Conservation (phyloP, 2,113 vertebrate genomes). For the Helogale parvula region DNA sequence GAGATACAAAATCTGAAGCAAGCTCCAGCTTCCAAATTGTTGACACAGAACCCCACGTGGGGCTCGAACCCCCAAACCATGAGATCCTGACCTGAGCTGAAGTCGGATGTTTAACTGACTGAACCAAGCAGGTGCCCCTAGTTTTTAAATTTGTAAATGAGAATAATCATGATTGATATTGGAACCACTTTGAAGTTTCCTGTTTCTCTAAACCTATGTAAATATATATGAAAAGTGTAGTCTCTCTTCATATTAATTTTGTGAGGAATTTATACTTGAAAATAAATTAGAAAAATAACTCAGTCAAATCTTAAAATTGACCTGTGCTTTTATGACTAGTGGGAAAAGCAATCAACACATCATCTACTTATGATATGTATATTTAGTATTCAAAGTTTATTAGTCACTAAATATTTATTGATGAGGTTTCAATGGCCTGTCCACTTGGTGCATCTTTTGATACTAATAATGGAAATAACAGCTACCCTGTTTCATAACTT, state of each 20-base stretch:
- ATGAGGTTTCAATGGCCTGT: conserved; percentile 17
- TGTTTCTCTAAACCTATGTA: background rate
- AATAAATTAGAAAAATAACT: conserved; percentile 4
- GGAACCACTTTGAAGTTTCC: background rate
- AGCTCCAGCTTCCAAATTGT: too few relatives aligned
- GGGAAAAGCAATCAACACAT: background rate
- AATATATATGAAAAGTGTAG: background rate
- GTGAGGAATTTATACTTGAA: conserved; percentile 22
- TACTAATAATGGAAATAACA: conserved; percentile 37
- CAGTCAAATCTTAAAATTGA: background rate
- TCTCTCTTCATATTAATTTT: conserved; percentile 37
- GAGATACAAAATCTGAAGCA: too few relatives aligned
- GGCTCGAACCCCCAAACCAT: too few relatives aligned
- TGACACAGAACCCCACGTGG: too few relatives aligned
- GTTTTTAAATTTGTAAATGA: conserved; percentile 1
- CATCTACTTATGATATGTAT: background rate
- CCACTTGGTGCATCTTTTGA: background rate
- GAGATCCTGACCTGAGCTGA: too few relatives aligned
- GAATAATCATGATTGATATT: background rate
- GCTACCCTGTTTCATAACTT: conserved; percentile 53
- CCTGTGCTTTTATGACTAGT: background rate
- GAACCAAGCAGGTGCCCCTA: background rate
- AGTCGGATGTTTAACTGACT: too few relatives aligned
- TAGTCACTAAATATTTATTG: conserved; percentile 16
- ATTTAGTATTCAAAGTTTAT: background rate